Conservation (phyloP, 2,797 vertebrate genomes). For the Myotis planiceps region DNA sequence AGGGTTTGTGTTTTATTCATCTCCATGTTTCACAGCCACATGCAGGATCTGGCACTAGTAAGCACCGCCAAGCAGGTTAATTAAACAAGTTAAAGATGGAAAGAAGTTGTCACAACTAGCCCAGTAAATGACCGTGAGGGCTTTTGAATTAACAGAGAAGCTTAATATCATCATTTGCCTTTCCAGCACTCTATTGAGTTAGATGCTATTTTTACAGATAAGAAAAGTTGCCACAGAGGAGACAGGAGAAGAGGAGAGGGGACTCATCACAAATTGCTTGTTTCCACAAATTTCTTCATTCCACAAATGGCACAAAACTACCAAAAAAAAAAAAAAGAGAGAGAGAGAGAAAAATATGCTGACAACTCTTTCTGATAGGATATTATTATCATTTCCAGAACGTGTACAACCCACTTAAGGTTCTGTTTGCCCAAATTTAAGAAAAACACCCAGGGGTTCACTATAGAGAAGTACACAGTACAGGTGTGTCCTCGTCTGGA, state of each 20-base stretch:
- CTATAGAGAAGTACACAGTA: background rate
- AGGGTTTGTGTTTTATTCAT: background rate
- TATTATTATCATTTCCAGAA: background rate
- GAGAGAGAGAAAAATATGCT: background rate
- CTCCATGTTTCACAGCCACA: background rate
- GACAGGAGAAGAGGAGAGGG: background rate
- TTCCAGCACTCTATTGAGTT: background rate
- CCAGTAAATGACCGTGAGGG: background rate
- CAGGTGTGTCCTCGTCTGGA: background rate
- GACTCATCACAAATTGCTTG: background rate
- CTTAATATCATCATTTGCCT: background rate
- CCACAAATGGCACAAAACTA: background rate
- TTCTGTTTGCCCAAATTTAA: background rate
- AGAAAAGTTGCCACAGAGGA: background rate
- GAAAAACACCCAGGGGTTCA: background rate
- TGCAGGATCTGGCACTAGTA: background rate
- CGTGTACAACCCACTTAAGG: background rate
- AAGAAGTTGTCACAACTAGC: background rate
- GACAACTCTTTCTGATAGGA: background rate
- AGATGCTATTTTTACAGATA: background rate
- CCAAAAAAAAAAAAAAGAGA: background rate
- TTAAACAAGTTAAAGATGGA: background rate
- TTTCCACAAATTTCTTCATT: slow-evolving; percentile 16
- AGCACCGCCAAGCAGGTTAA: background rate
- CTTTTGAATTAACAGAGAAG: background rate